A percentile compares a stretch with the other conserved stretches of the same genome.
These are phyloP conservation scores for Ceraclea dissimilis DNA, from an alignment of 2,888 invertebrate genomes.

Conservation along the genomic window DNA sequence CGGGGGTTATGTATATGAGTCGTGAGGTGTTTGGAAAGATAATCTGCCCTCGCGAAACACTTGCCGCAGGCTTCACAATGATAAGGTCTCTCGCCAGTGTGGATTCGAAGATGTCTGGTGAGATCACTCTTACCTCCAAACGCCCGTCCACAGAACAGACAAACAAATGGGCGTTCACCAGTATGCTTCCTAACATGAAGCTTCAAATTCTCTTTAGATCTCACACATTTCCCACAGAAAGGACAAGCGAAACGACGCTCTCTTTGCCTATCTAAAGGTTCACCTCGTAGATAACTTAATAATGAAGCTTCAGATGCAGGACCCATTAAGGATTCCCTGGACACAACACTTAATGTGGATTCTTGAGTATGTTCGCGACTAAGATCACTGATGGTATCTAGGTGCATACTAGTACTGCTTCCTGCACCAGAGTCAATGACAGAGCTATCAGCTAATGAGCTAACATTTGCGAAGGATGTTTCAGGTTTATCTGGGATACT, in stretches of 20 bases:
- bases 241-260: slow-evolving; percentile 79
- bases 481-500: slow-evolving; percentile 35
- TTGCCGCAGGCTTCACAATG: slow-evolving; percentile 90
- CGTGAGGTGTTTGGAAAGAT: slow-evolving; percentile 83
- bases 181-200: slow-evolving; percentile 81
- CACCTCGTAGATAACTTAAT: slow-evolving; percentile 58
- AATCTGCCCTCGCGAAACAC: slow-evolving; percentile 85
- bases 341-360: slow-evolving; percentile 35
- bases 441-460: slow-evolving; percentile 48
- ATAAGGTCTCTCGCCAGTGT: slow-evolving; percentile 84
- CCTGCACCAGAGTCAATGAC: slow-evolving; percentile 45
- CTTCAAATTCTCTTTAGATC: slow-evolving; percentile 82
- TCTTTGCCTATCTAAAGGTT: slow-evolving; percentile 54
- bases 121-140: slow-evolving; percentile 85
- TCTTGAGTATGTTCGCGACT: slow-evolving; percentile 12
- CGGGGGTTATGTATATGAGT: slow-evolving; percentile 78
- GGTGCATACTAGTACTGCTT: slow-evolving; percentile 41
- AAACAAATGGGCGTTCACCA: slow-evolving; percentile 85
- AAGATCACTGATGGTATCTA: slow-evolving; percentile 42
- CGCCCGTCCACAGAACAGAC: slow-evolving; percentile 80
- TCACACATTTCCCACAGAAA: slow-evolving; percentile 83
- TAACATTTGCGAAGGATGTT: slow-evolving; percentile 47
- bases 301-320: slow-evolving; percentile 51
- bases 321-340: slow-evolving; percentile 28
- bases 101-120: slow-evolving; percentile 78